Base-by-base conservation (phyloP, 2,888 invertebrate genomes). In the Patella ulyssiponensis region DNA sequence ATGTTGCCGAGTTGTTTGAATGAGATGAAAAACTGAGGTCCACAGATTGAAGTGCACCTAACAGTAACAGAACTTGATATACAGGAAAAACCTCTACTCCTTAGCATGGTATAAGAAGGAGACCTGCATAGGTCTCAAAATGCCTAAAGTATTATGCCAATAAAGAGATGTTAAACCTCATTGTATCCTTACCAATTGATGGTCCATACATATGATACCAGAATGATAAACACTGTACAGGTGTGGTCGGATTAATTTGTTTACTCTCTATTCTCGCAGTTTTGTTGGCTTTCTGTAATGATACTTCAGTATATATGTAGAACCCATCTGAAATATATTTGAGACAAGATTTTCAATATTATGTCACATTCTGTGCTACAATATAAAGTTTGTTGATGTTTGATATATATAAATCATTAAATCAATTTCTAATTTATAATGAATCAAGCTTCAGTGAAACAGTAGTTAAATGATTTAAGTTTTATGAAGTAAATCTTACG, bases 201-300 rank as follows among this genome's bases (percentile, higher is more conserved):
- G 82, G 75, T 14, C 89, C 89, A 74, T 83, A 86, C 89, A 89
- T 88, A 77, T 88, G 88, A 75, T 88, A 89, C 86, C 86, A 89
- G 80, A 89, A 88, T 1, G 71, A 74, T 12, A 85, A 58, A 70
- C 85, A 85, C 52, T 78, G 73, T 5, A 54, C 75, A 17, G 69
- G 54, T 4, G 69, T 73, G 9, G 69, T 69, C 3, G 83, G 80
- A 14, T 76, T 79, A 33, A 86, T 80, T n/a, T 69, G 69, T 20
- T 82, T 81, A 53, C 83, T 83, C 15, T 77, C 53, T 3, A 86
- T 73, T 80, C 93, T 88, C 0, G 94, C 94, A 71, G 90, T 89
- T 84, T 94, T 93, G 1, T 94, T 94, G 1, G 93, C 93, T 80
- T 93, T 86, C 69, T 93, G 89, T 0, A 93, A 93, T 82, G 93